phyloP scores from a whole-genome alignment of 2,113 vertebrate genomes.

The Gorsachius goisagi region DNA sequence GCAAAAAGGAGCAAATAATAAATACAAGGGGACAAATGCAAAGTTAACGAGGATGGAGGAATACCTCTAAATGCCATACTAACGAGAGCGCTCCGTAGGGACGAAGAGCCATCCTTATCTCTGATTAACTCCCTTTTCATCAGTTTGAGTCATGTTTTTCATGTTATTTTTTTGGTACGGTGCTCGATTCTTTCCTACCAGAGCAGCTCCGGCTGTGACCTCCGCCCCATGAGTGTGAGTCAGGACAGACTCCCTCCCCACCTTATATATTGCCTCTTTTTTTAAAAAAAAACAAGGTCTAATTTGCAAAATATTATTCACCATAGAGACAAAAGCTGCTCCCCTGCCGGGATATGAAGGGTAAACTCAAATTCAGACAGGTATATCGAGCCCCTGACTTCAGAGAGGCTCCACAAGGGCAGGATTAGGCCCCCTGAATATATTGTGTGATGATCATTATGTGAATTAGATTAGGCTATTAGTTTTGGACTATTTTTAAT shows the following conservation, averaged over 20 bases:
- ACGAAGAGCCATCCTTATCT: background rate
- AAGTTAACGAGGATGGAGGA: background rate
- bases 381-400: background rate
- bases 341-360: background rate
- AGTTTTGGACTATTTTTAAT: slow-evolving; percentile 51
- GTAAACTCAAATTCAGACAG: background rate
- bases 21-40: background rate
- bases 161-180: background rate
- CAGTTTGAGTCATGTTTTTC: background rate
- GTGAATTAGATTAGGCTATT: slow-evolving; percentile 48
- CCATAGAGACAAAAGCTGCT: background rate
- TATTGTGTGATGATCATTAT: background rate
- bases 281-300: background rate
- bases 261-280: background rate
- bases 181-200: slow-evolving; percentile 5
- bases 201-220: background rate
- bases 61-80: background rate
- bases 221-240: background rate
- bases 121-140: background rate
- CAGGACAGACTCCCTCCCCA: slow-evolving; percentile 1
- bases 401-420: background rate
- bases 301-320: slow-evolving; percentile 46
- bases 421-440: background rate
- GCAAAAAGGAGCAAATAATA: background rate
- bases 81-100: rapidly evolving